Evolutionary conservation across 2,113 vertebrate genomes (phyloP).

Genomic region (Chascanopsetta lugubris): DNA sequence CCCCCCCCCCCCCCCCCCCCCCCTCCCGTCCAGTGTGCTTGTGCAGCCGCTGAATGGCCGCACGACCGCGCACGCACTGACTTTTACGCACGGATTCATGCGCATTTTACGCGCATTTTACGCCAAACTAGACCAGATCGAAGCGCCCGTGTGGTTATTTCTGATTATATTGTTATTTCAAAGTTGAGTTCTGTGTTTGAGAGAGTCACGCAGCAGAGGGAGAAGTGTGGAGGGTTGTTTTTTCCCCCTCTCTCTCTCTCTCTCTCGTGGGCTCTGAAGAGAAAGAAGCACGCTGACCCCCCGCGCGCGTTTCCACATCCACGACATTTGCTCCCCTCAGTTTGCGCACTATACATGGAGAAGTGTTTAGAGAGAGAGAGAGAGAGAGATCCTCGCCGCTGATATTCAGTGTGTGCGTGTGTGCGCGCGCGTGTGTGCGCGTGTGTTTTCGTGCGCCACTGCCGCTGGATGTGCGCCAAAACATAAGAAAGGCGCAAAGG

Average conservation of each 20-base stretch:
- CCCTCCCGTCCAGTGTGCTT: neutral
- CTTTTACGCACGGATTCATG: constrained; percentile 46
- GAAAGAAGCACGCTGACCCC: constrained; percentile 24
- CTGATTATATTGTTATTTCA: too few relatives aligned
- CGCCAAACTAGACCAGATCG: neutral
- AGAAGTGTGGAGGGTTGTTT: too few relatives aligned
- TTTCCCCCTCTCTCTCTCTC: too few relatives aligned
- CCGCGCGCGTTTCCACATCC: constrained; percentile 55
- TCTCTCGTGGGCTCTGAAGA: constrained; percentile 19
- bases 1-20: too few relatives aligned
- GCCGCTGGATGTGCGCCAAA: constrained; percentile 54
- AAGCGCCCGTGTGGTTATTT: neutral
- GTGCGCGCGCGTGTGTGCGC: constrained; percentile 11
- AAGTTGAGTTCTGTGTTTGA: neutral
- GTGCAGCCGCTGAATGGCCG: constrained; percentile 34
- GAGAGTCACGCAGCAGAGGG: constrained; percentile 18
- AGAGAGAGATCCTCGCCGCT: constrained; percentile 29
- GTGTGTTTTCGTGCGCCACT: constrained; percentile 50
- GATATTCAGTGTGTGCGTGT: neutral
- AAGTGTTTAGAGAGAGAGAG: constrained; percentile 52
- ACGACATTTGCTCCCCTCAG: constrained; percentile 32
- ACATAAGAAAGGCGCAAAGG: neutral
- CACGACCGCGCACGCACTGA: constrained; percentile 13
- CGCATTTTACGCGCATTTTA: constrained; percentile 12
- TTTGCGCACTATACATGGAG: constrained; percentile 54